A percentile compares a stretch with the other conserved stretches of the same genome.
Evolutionary conservation across 2,797 vertebrate genomes (phyloP).

Genomic region (Pterois miles): DNA sequence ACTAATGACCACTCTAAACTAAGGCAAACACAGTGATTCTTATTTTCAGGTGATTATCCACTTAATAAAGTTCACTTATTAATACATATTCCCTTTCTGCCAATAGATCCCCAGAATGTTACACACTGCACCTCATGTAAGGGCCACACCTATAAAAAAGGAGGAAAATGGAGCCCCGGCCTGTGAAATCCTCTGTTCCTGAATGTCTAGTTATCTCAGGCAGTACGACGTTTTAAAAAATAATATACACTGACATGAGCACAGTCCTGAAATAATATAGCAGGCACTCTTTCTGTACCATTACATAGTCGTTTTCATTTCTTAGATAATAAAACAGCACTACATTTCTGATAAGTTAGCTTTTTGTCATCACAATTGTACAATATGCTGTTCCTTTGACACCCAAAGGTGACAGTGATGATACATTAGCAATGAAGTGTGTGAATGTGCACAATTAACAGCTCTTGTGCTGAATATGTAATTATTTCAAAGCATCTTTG

Average conservation of each 20-base stretch:
- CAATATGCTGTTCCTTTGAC: constrained; percentile 18
- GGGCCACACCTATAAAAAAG: too few relatives aligned
- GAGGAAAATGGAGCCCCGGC: neutral
- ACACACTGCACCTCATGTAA: too few relatives aligned
- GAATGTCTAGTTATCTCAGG: neutral
- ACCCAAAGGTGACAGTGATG: constrained; percentile 51
- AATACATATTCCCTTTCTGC: too few relatives aligned
- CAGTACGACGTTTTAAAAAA: constrained; percentile 11
- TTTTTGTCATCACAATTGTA: constrained; percentile 36
- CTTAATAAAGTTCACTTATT: too few relatives aligned
- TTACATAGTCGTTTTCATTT: constrained; percentile 17
- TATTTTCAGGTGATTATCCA: too few relatives aligned
- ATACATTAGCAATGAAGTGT: constrained; percentile 56
- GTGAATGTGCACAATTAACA: constrained; percentile 61
- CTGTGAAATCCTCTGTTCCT: neutral
- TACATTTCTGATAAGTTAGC: constrained; percentile 19
- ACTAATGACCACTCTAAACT: too few relatives aligned
- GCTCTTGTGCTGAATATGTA: constrained; percentile 58
- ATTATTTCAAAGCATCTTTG: constrained; percentile 66
- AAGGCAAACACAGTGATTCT: too few relatives aligned
- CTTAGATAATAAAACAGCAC: constrained; percentile 12
- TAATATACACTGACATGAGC: neutral
- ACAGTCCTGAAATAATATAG: constrained; percentile 24
- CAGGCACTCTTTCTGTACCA: constrained; percentile 2
- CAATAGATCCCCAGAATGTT: too few relatives aligned